Evolutionary conservation across 2,113 vertebrate genomes (phyloP).

Genomic region (Chauna torquata): DNA sequence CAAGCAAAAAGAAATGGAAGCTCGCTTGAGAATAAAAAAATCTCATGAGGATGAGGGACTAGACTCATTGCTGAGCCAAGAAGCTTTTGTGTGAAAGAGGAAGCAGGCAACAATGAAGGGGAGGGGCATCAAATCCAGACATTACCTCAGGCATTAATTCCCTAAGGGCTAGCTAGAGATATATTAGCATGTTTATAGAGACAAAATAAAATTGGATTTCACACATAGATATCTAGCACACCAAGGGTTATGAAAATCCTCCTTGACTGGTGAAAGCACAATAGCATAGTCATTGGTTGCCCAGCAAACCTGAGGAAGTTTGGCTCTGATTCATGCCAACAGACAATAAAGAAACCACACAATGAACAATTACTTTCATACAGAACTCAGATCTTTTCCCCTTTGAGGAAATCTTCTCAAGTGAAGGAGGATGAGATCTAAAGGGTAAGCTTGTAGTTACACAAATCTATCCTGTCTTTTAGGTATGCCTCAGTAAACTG

Average conservation of each 20-base stretch:
- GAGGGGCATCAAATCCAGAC: conserved; percentile 39
- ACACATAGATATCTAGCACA: conserved; percentile 1
- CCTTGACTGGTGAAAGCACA: background rate
- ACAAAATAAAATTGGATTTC: conserved; percentile 35
- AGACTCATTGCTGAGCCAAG: background rate
- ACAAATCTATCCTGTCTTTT: conserved; percentile 45
- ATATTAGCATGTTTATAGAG: conserved; percentile 33
- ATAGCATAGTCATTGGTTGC: background rate
- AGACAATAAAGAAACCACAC: conserved; percentile 28
- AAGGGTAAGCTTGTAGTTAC: conserved; percentile 63
- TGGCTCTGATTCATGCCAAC: background rate
- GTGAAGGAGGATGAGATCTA: conserved; percentile 17
- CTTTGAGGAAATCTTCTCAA: conserved; percentile 10
- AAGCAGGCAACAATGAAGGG: conserved; percentile 11
- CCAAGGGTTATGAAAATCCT: conserved; percentile 19
- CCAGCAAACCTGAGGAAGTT: conserved; percentile 29
- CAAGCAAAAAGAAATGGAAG: background rate
- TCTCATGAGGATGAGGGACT: background rate
- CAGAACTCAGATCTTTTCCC: background rate
- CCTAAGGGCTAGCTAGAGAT: background rate
- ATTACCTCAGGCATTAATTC: conserved; percentile 56
- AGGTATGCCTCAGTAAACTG: conserved; percentile 18
- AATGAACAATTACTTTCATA: conserved; percentile 20
- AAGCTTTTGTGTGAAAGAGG: conserved; percentile 6
- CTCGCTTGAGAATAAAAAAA: background rate